Evolutionary conservation across 2,888 invertebrate species (phyloP), one percentile per base, ranked within the genome.

Genomic region (Pandemis corylana): DNA sequence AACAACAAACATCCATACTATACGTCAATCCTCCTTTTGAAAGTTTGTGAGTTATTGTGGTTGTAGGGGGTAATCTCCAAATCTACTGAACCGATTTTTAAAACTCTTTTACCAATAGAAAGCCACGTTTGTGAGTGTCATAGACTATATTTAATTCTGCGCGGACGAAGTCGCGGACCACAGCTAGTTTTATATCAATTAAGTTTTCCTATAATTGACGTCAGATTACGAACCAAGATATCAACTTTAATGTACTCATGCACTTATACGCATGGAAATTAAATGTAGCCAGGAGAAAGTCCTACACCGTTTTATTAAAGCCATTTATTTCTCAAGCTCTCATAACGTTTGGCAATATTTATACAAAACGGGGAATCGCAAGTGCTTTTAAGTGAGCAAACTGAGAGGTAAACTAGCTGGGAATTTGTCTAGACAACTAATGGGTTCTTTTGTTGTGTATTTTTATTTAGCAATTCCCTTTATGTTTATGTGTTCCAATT

Each of bases 401-500:
- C 64, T 59, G 69, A 13, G 46, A 59, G 46, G 62, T 64, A 36
- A 71, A 56, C 63, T 68, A 36, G 44, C 12, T 68, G 20, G 64
- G 73, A 59, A 61, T 49, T 69, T 61, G 74, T 69, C 74, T 74
- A 74, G 69, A 74, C 74, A 46, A 61, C 74, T 74, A 74, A 74
- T 69, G 76, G 51, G 12, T 62, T 28, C 44, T 66, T 69, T 64
- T 67, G 41, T 64, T 28, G 49, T 49, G 70, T 56, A 59, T 53
- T 62, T 72, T 67, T 63, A 70, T 51, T 66, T 69, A 65, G 49
- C 56, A 59, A 36, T 68, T 63, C 63, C 53, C 53, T 78, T 82
- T 75, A 81, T 87, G 42, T 83, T 81, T 4, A 49, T 81, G 13
- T 28, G 76, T 71, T 77, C 86, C n/a, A 76, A 85, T 69, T 89